Evolutionary conservation across 2,113 vertebrate genomes (phyloP).

Genomic region (Struthidea cinerea): DNA sequence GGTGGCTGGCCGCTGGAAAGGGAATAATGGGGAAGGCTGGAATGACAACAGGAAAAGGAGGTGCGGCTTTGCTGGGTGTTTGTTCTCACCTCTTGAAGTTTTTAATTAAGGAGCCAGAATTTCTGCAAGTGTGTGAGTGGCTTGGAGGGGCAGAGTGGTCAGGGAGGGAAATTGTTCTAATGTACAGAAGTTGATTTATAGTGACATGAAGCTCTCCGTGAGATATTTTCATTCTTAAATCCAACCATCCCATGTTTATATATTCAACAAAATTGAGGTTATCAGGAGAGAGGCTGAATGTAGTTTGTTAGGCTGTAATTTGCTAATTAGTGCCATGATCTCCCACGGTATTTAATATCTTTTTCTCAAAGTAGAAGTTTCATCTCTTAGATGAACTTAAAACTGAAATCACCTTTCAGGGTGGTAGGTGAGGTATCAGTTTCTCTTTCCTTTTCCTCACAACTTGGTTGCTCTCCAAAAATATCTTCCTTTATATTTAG

Average conservation of each 20-base stretch:
- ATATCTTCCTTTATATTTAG: not conserved
- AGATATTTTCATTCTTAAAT: not conserved
- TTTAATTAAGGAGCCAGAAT: slow-evolving; percentile 3
- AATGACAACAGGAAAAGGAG: slow-evolving; percentile 26
- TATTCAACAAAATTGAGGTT: not conserved
- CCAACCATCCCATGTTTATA: accelerated
- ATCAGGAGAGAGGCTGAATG: not conserved
- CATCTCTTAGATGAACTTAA: not conserved
- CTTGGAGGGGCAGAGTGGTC: not conserved
- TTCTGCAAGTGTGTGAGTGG: not conserved
- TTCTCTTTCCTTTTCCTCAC: not conserved
- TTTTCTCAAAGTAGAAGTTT: not conserved
- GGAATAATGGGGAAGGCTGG: not conserved
- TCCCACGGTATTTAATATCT: not conserved
- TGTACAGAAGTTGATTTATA: not conserved
- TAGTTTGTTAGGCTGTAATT: not conserved
- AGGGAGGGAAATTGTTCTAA: not conserved
- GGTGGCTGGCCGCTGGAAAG: not conserved
- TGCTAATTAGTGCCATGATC: not conserved
- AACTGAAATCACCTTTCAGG: not conserved
- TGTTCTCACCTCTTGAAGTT: slow-evolving; percentile 37
- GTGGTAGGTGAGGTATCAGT: not conserved
- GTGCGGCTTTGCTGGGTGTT: not conserved
- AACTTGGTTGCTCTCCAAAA: not conserved
- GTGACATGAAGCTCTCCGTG: not conserved